phyloP scores from a whole-genome alignment of 2,113 vertebrate species.

The Cinclus cinclus region DNA sequence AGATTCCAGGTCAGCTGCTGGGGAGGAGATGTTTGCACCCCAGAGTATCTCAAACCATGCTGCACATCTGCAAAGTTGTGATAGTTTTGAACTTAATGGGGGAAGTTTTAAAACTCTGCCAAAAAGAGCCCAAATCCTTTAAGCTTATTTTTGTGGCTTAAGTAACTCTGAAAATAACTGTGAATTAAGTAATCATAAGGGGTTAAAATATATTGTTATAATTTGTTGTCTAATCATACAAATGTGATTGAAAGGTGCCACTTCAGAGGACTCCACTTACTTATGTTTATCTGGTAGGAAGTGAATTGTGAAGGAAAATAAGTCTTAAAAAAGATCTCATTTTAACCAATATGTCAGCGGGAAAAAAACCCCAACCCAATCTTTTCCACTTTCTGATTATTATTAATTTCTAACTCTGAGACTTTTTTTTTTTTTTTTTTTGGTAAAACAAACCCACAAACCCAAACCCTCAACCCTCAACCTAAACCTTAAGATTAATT shows the following conservation, averaged over 20 bases:
- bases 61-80: neutral
- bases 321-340: neutral
- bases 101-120: neutral
- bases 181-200: neutral
- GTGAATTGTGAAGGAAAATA: neutral
- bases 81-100: neutral
- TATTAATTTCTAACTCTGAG: neutral
- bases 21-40: neutral
- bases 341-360: neutral
- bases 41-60: rapidly evolving
- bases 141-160: neutral
- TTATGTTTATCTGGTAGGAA: neutral
- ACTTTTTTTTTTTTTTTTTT: neutral
- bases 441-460: neutral
- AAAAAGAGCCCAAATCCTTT: neutral
- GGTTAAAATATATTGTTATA: neutral
- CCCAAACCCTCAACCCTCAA: neutral
- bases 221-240: neutral
- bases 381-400: neutral
- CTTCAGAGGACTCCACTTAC: neutral
- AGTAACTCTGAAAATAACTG: neutral
- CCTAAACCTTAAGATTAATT: neutral
- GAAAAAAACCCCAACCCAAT: rapidly evolving
- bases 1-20: neutral
- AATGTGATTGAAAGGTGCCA: neutral